Percentiles rank a stretch among this genome's conserved stretches.
Conservation (phyloP, 2,888 invertebrate genomes). For the Pristionchus fissidentatus region DNA sequence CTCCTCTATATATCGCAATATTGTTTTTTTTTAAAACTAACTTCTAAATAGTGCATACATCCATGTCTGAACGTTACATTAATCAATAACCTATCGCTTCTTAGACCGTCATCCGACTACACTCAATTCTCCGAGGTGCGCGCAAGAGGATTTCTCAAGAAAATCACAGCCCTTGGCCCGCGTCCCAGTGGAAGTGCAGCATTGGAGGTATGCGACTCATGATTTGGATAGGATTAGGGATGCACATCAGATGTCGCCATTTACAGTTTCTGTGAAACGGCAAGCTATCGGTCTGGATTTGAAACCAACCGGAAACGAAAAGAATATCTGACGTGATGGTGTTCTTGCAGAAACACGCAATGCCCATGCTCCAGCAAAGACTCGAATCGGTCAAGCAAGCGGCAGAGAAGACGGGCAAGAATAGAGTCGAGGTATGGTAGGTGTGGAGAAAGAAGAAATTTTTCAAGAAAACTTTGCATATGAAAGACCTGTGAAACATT, state of each 20-base stretch:
- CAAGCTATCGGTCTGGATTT: background rate
- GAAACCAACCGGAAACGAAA: too few species aligned
- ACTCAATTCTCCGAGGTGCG: constrained; percentile 60
- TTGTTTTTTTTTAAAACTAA: too few species aligned
- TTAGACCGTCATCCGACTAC: constrained; percentile 12
- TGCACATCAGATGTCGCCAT: background rate
- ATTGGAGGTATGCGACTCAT: constrained; percentile 59
- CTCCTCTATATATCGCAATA: too few species aligned
- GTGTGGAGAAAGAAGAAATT: background rate
- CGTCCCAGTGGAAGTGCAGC: constrained; percentile 71
- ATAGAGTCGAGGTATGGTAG: constrained; percentile 55
- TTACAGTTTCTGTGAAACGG: too few species aligned
- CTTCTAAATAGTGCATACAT: too few species aligned
- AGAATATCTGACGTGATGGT: too few species aligned
- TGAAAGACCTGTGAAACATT: background rate
- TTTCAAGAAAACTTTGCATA: background rate
- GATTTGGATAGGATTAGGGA: background rate
- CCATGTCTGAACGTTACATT: too few species aligned
- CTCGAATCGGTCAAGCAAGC: constrained; percentile 49
- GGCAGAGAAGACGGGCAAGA: constrained; percentile 51
- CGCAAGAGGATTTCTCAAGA: constrained; percentile 66
- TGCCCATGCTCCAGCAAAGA: constrained; percentile 55
- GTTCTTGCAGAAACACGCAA: constrained; percentile 55
- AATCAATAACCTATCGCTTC: background rate
- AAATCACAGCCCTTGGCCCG: constrained; percentile 68